Evolutionary conservation across 2,113 vertebrate species (phyloP).

Genomic region (Tenebrosternarchus preto): DNA sequence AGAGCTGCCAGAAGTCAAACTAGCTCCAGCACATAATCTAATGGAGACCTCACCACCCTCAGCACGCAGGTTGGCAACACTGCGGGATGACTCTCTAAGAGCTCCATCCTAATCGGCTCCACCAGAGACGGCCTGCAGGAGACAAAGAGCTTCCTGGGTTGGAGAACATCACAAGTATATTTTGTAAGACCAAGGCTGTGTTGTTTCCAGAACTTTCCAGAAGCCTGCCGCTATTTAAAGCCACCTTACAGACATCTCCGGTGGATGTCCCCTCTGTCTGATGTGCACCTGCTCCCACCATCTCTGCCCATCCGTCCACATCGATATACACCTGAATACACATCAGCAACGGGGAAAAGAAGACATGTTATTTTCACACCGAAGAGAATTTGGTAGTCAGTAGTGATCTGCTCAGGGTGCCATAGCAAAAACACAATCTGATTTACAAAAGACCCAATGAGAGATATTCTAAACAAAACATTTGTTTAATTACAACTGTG

Average conservation of each 20-base stretch:
- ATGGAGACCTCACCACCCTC: background rate
- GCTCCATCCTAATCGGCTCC: background rate
- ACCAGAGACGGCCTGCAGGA: background rate
- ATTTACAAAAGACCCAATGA: background rate
- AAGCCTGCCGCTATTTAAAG: background rate
- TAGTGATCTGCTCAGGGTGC: background rate
- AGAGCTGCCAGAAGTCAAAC: too few relatives aligned
- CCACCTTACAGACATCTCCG: too few relatives aligned
- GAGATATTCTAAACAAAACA: too few relatives aligned
- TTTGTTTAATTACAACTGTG: too few relatives aligned
- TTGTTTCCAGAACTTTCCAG: background rate
- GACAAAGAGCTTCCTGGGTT: background rate
- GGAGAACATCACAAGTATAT: background rate
- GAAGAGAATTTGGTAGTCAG: background rate
- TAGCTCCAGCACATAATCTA: background rate
- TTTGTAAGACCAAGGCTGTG: background rate
- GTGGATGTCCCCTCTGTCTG: too few relatives aligned
- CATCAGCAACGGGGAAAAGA: background rate
- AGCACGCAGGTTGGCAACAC: background rate
- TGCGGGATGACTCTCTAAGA: background rate
- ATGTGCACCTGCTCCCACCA: too few relatives aligned
- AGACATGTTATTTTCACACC: background rate
- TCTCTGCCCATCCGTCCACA: background rate
- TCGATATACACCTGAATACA: background rate
- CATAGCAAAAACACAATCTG: background rate